Base-by-base conservation (phyloP, 2,888 invertebrate genomes). In the Xestoiulus laeticollis region DNA sequence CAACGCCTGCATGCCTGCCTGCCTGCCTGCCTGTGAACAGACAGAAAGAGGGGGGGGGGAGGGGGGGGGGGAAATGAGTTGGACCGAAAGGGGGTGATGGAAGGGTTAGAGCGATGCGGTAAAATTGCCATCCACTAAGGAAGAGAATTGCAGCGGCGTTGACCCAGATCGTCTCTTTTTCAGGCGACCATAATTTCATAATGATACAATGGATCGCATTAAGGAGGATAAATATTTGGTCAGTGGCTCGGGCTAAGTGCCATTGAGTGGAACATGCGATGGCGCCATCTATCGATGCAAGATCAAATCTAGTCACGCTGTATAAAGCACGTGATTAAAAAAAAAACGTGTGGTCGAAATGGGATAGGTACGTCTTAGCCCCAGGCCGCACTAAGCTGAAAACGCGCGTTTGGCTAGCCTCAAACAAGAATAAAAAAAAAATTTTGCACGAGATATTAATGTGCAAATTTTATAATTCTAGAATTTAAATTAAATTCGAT, bases 211-310 rank as follows among this genome's bases (percentile, higher is more conserved):
- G 68, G 68, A 12, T 22, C n/a, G 68, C 68, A 68, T 68, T 68
- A 68, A 68, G n/a, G 26, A 68, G 68, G n/a, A 68, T 68, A 68
- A 68, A 68, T 68, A 68, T 68, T 68, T 68, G 68, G 68, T 26
- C 68, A 68, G 68, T 68, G 68, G 68, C 68, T 68, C 26, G 26
- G 6, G 19, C 68, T 68, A 68, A 68, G 68, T 68, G 68, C 68
- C 68, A 68, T 68, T 26, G 68, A 22, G 10, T 8, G 26, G 5
- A 68, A 22, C 8, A 19, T n/a, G n/a, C 59, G n/a, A 59, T 19
- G 59, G n/a, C 59, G 59, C 59, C 59, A 8, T 59, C 59, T 59
- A n/a, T 59, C 59, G 68, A 53, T 2, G 53, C 53, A n/a, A n/a
- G n/a, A n/a, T n/a, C n/a, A n/a, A n/a, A n/a, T n/a, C n/a, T n/a